Evolutionary conservation across 2,113 vertebrate species (phyloP).

Genomic region (Petrocephalus microphthalmus): DNA sequence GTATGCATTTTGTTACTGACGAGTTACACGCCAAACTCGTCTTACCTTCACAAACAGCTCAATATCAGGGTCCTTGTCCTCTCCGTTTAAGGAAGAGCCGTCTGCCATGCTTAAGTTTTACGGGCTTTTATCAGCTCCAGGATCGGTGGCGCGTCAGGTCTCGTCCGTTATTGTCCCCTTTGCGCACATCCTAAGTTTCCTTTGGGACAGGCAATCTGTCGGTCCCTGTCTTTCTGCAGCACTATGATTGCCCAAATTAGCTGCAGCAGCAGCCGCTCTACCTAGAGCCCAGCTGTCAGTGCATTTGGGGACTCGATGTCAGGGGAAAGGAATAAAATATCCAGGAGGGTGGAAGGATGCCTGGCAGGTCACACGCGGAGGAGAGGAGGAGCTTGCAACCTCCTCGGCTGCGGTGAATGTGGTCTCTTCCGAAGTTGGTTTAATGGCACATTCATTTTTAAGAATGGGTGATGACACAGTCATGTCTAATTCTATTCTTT

Average conservation of each 20-base stretch:
- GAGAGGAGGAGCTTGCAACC: not conserved
- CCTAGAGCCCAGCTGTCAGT: conserved; percentile 1
- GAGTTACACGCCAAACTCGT: not conserved
- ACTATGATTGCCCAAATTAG: not conserved
- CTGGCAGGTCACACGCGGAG: not conserved
- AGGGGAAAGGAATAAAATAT: not conserved
- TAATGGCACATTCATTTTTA: not conserved
- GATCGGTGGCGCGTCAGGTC: not conserved
- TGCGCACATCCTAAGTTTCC: not conserved
- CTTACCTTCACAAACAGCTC: conserved; percentile 99
- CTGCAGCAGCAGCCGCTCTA: not conserved
- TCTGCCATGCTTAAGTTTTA: conserved; percentile 47
- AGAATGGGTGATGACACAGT: not conserved
- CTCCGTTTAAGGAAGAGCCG: conserved; percentile 64
- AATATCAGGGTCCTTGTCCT: conserved; percentile 86
- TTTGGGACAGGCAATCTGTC: not conserved
- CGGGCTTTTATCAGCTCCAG: not conserved
- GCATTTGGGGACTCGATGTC: not conserved
- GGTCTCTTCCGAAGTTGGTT: not conserved
- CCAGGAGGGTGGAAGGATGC: not conserved
- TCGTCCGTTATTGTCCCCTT: not conserved
- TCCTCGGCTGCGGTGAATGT: not conserved
- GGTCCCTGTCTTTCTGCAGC: not conserved
- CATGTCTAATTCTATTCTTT: no score
- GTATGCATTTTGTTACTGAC: not conserved